Base-by-base conservation (phyloP, 2,113 vertebrate species). In the Herpailurus yagouaroundi region DNA sequence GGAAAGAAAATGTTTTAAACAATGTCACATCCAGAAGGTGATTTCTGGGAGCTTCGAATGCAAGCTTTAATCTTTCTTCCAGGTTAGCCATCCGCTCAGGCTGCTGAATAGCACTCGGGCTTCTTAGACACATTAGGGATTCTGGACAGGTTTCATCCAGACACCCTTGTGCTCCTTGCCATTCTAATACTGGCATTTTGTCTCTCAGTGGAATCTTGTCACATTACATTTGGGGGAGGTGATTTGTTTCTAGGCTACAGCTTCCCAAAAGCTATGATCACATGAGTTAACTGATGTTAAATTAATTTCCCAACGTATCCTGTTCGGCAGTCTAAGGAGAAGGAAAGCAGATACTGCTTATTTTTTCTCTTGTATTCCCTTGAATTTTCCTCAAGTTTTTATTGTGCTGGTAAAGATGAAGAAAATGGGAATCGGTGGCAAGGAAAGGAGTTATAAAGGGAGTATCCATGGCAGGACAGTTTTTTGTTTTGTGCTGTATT, bases 161-260 rank as follows among this genome's bases (percentile, higher is more conserved):
- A 96, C 89, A 63, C 64, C 48, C 83, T 48, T 3, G 33, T 69
- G 45, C 45, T 74, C 80, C 57, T 38, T 69, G 89, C 88, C 55
- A 68, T 88, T 94, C 80, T 79, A 33, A 66, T 50, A 79, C 82
- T 16, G 60, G 63, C 45, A 12, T 97, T 82, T 92, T 63, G 45
- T 97, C 96, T 83, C 91, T 97, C 57, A 4, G 31, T 95, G 66
- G 81, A 95, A 55, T 94, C 95, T 96, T 98, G 97, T 97, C 96
- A 96, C 95, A 83, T 95, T 97, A n/a, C 92, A 90, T 12, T 92
- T 97, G 80, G 94, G 79, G 77, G 91, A 79, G 93, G 73, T 97
- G 29, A 73, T 74, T 95, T 77, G 33, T 97, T 98, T 98, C 93
- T 90, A 88, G 8, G 68, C 84, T 97, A 63, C 45, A 96, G 94